Conservation (phyloP, 23 tunicate genomes). For the Diplosoma virens region DNA sequence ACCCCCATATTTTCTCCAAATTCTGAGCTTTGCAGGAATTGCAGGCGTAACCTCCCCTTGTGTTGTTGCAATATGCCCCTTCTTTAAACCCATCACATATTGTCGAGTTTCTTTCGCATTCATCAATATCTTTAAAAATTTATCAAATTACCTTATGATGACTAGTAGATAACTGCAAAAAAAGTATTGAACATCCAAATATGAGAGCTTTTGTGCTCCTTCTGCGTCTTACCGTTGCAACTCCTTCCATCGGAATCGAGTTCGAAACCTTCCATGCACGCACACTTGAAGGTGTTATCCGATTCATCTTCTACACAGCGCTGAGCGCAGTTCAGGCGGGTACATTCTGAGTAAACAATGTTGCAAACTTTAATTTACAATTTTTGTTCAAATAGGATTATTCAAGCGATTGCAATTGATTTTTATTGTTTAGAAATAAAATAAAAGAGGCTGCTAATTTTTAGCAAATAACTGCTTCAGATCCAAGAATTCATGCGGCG, state of each 20-base stretch:
- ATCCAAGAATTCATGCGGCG: no score
- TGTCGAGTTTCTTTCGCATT: not conserved
- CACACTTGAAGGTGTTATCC: not conserved
- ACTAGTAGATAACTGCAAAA: no score
- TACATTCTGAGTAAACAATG: no score
- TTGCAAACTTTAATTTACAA: no score
- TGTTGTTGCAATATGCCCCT: not conserved
- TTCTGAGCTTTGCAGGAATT: not conserved
- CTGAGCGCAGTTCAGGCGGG: slow-evolving; percentile 4
- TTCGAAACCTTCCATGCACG: slow-evolving; percentile 27
- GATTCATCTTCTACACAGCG: not conserved
- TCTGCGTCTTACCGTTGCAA: slow-evolving; percentile 21
- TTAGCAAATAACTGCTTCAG: no score
- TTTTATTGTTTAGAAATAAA: no score
- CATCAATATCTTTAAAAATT: slow-evolving; percentile 30
- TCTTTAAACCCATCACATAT: not conserved
- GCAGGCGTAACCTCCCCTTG: not conserved
- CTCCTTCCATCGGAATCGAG: slow-evolving; percentile 30
- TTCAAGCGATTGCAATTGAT: no score
- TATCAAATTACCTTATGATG: no score
- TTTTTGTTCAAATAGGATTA: no score
- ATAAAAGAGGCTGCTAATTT: no score
- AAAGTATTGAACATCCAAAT: no score
- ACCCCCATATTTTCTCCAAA: not conserved
- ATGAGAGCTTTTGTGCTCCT: not conserved